Base-by-base conservation (phyloP, 2,888 invertebrate species). In the Amphimallon solstitiale region DNA sequence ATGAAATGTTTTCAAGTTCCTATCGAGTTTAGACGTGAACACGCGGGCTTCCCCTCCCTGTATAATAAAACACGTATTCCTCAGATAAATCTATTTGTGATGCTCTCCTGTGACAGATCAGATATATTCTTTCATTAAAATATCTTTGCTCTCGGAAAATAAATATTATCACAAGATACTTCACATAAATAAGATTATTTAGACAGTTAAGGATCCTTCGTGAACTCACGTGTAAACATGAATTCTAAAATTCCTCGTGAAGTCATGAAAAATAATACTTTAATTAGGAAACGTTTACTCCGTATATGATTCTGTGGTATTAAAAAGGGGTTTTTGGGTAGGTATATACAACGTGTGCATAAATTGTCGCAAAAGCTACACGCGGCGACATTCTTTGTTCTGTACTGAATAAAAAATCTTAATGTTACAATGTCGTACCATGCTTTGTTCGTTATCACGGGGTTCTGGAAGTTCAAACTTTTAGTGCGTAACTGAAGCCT, bases 181-280 rank as follows among this genome's bases (percentile, higher is more conserved):
- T 45, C 56, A 59, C 56, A 59, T 59, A 59, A 59, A 59, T 59
- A 59, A 59, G 56, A 59, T 43, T 59, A 59, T 59, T 59, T 59
- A 59, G 56, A 59, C 56, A 59, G 56, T 15, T 29, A 59, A 43
- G 29, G 43, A 59, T 43, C 43, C 17, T 59, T 29, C 15, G 43
- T n/a, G 12, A 21, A n/a, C 6, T 54, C 37, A 19, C 21, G 54
- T 38, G 12, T 54, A 59, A 59, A 38, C 56, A 59, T 2, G 34
- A 59, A 45, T 34, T 59, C 29, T 34, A 15, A 59, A 59, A 59
- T 45, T 45, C 10, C 23, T 29, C 43, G 10, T 14, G 29, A 29
- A 9, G 29, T 43, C 15, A 10, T 34, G 5, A 59, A 59, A 56
- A 59, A 23, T 43, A 59, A 59, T 43, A 29, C 15, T 23, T 14